Evolutionary conservation across 2,797 vertebrate genomes (phyloP).

Genomic region (Siniperca obscura): DNA sequence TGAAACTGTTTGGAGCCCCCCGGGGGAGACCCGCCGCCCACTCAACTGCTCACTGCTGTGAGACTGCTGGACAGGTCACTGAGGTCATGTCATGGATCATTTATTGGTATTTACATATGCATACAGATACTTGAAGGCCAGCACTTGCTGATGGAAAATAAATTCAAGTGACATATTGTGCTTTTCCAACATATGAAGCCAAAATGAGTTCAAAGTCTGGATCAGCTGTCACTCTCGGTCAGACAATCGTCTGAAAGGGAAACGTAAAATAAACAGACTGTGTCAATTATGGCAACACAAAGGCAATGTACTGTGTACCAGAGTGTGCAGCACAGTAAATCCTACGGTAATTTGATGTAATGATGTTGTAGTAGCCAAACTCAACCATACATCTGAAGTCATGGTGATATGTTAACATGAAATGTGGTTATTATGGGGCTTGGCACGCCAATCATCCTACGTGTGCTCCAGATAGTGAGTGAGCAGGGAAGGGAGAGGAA

Average conservation of each 20-base stretch:
- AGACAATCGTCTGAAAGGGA: neutral
- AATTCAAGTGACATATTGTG: neutral
- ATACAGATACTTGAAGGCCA: neutral
- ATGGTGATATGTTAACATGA: neutral
- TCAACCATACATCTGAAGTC: neutral
- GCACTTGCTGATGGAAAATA: neutral
- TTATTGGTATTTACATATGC: conserved; percentile 32
- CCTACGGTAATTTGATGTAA: neutral
- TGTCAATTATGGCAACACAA: neutral
- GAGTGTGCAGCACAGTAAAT: neutral
- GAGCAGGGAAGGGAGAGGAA: conserved; percentile 91
- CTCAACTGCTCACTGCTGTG: neutral
- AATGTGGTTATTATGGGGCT: neutral
- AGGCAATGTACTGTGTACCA: neutral
- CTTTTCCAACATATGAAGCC: neutral
- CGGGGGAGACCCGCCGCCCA: too few relatives aligned
- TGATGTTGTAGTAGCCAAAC: neutral
- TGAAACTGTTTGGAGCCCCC: too few relatives aligned
- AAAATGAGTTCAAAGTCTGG: neutral
- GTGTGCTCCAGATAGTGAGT: conserved; percentile 92
- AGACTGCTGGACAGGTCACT: neutral
- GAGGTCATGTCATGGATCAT: conserved; percentile 8
- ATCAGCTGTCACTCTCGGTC: neutral
- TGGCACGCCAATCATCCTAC: conserved; percentile 73
- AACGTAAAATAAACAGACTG: neutral